phyloP scores from a whole-genome alignment of 2,797 vertebrate species.

The Manis javanica region DNA sequence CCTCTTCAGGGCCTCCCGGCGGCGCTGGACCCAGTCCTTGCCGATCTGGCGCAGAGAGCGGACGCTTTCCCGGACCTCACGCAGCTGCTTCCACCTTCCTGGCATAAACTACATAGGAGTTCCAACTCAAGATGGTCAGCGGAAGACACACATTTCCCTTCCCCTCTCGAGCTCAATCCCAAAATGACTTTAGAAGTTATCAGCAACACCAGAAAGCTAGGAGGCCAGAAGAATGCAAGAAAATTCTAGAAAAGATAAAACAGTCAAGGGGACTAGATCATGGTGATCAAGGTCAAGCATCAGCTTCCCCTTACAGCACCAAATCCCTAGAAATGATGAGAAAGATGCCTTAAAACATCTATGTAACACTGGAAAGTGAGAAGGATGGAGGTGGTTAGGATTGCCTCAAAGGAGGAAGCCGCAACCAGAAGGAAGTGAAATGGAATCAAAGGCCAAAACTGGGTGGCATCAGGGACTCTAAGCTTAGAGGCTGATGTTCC shows the following conservation, averaged over 20 bases:
- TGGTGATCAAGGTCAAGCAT: not conserved
- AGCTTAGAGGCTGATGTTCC: not conserved
- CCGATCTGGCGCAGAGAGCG: constrained; percentile 90
- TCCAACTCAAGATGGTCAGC: not conserved
- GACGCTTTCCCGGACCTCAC: constrained; percentile 87
- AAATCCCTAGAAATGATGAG: not conserved
- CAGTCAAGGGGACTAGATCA: not conserved
- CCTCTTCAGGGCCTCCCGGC: constrained; percentile 88
- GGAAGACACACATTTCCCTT: rapidly evolving
- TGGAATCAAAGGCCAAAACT: not conserved
- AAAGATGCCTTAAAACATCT: not conserved
- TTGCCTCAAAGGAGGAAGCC: not conserved
- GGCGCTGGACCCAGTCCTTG: constrained; percentile 89
- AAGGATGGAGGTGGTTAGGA: not conserved
- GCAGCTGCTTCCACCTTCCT: constrained; percentile 87
- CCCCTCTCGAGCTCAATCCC: rapidly evolving
- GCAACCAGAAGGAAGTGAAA: not conserved
- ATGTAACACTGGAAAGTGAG: not conserved
- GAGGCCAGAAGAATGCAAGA: not conserved
- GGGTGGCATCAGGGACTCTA: not conserved
- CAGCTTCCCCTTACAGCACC: not conserved
- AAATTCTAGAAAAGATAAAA: constrained; percentile 28
- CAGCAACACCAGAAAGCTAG: not conserved
- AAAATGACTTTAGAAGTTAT: rapidly evolving
- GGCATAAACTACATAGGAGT: constrained; percentile 87